Evolutionary conservation across 2,888 invertebrate genomes (phyloP), one percentile per base, ranked within the genome.

Genomic region (Lamellibrachia satsuma): DNA sequence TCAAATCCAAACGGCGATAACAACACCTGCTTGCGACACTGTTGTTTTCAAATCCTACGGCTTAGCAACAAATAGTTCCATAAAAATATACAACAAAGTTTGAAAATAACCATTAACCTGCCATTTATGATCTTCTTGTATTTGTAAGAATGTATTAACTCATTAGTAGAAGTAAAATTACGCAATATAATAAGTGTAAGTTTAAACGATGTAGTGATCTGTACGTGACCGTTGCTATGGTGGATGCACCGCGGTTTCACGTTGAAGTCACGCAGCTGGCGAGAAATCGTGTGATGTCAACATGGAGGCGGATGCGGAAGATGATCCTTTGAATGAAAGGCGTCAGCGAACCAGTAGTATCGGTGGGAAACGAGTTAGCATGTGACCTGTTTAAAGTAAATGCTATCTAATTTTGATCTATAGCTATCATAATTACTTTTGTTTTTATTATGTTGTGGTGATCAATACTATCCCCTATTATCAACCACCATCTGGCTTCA

Each of bases 61-160:
- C 93, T 8, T 93, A 93, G 93, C 93, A 93, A 93, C 92, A 93
- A 55, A 93, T 93, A 93, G 93, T 93, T n/a, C 92, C 11, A 39
- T 7, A 55, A 9, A 52, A 39, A 92, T 52, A 7, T 51, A 92
- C 57, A 92, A 27, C 27, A 27, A 6, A 7, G 51, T 3, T 52
- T 52, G 15, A 15, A 75, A 75, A 75, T 22, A 22, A 22, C 4
- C 22, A 22, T 3, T n/a, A 52, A 91, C 15, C 27, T 22, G 3
- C 7, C 22, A 1, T n/a, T 52, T 22, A 91, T 27, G 91, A n/a
- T 91, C 91, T 3, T 75, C 6, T 75, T 15, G 6, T 22, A 22
- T n/a, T 75, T 75, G n/a, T 22, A 22, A 11, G 75, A 75, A 22
- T 6, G n/a, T 15, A 22, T n/a, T 75, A 15, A n/a, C 15, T 75